Percentiles rank a stretch among this genome's conserved stretches.
Conservation (phyloP, 1,140 invertebrate species). For the Campoletis sonorensis region DNA sequence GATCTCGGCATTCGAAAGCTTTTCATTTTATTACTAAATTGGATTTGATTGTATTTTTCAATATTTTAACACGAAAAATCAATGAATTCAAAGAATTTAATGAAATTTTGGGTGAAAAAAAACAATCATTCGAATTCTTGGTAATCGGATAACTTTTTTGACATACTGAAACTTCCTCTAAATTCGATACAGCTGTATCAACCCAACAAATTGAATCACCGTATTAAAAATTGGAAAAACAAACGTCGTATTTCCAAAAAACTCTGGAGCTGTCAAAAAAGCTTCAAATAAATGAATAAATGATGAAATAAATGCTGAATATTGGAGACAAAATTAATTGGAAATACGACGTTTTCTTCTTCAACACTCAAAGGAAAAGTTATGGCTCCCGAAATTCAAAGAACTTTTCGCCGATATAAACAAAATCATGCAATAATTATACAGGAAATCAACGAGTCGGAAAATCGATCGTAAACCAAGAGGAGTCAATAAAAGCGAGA, state of each 20-base stretch:
- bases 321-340: background rate
- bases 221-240: background rate
- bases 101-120: too few species aligned
- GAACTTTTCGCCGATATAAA: background rate
- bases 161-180: too few species aligned
- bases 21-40: too few species aligned
- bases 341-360: background rate
- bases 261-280: too few species aligned
- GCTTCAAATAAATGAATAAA: too few species aligned
- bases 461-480: background rate
- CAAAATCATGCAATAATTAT: background rate
- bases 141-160: too few species aligned
- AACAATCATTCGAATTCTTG: too few species aligned
- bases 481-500: background rate
- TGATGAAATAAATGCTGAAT: background rate
- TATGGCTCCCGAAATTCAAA: background rate
- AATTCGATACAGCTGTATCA: too few species aligned
- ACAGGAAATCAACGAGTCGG: background rate
- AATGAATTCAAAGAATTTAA: too few species aligned
- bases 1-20: too few species aligned
- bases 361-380: constrained; percentile 23
- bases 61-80: too few species aligned
- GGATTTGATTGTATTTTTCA: too few species aligned
- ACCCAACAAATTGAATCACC: background rate
- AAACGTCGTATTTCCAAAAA: background rate